Percentiles rank a stretch among this genome's conserved stretches.
Evolutionary conservation across 1,140 invertebrate genomes (phyloP).

Genomic region (Drosophila pruinosa): DNA sequence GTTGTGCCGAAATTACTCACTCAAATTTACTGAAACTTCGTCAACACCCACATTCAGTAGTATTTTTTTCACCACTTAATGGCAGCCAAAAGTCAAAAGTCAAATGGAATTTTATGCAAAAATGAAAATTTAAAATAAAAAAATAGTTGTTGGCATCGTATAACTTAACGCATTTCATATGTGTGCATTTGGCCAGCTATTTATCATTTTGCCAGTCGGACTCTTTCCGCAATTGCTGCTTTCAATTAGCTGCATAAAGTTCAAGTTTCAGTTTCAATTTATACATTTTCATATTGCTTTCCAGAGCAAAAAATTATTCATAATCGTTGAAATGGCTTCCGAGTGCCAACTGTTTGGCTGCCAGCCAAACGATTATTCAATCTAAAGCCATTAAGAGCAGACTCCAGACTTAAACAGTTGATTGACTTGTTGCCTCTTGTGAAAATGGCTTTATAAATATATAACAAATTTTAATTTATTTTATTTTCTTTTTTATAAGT

Average conservation of each 20-base stretch:
- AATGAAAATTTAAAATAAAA: not conserved
- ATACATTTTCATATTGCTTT: conserved; percentile 61
- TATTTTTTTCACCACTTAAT: conserved; percentile 42
- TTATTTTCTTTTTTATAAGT: not conserved
- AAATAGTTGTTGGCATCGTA: conserved; percentile 23
- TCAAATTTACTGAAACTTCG: conserved; percentile 51
- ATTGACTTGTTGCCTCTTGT: conserved; percentile 45
- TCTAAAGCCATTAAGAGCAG: conserved; percentile 18
- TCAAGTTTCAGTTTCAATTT: conserved; percentile 71
- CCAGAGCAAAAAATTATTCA: conserved; percentile 51
- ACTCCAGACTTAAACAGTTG: conserved; percentile 16
- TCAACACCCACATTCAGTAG: conserved; percentile 48
- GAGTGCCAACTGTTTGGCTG: conserved; percentile 65
- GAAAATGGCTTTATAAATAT: not conserved
- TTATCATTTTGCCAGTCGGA: conserved; percentile 52
- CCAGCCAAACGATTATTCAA: conserved; percentile 61
- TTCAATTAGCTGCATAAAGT: conserved; percentile 75
- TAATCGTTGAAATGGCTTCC: conserved; percentile 68
- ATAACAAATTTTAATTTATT: not conserved
- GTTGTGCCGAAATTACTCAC: conserved; percentile 40
- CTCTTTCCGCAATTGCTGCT: conserved; percentile 47
- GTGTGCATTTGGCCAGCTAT: conserved; percentile 18
- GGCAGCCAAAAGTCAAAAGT: conserved; percentile 61
- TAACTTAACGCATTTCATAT: conserved; percentile 25
- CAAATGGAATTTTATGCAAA: conserved; percentile 61